Evolutionary conservation across 1,140 invertebrate genomes (phyloP), one percentile per base, ranked within the genome.

Genomic region (Drosophila parabipectinata): DNA sequence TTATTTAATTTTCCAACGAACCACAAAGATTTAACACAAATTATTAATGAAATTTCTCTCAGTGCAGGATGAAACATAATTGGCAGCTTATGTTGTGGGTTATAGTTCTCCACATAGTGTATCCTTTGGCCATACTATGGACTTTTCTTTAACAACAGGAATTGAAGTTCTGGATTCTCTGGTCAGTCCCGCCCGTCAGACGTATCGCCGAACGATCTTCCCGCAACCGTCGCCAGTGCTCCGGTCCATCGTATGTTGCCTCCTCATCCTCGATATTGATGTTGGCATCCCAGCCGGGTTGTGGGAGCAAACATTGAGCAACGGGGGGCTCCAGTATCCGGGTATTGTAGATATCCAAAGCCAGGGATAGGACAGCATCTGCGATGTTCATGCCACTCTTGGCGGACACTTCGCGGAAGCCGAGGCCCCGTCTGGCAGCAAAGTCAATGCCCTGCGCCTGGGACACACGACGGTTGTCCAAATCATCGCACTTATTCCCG

Each of bases 401-500:
- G n/a, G 78, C 78, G 0, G 78, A 81, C 2, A 47, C 41, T 48
- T 81, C 78, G 12, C 41, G 3, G 32, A 77, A 81, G 1, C 10
- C 6, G 0, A 79, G 2, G 1, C n/a, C 26, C 21, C 18, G n/a
- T 1, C 24, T 18, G 0, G 45, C 24, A 1, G 79, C 75, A 30
- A 37, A 78, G 7, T 7, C 15, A 1, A 18, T 8, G 0, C 48
- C 79, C 28, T 12, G 4, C 6, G 57, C 14, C 8, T 47, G 53
- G n/a, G 18, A 32, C 45, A 82, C 79, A 45, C 57, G 26, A 1
- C 79, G 79, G 0, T 18, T 0, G 8, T 18, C 21, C 9, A 45
- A 28, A 0, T 39, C 54, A 12, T 83, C 79, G 15, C 79, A 83
- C 6, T 83, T 83, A 26, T 57, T 79, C 3, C 79, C 79, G 53